Percentiles rank a stretch among this genome's conserved stretches.
Conservation (phyloP, 2,113 vertebrate species). For the Morone saxatilis region DNA sequence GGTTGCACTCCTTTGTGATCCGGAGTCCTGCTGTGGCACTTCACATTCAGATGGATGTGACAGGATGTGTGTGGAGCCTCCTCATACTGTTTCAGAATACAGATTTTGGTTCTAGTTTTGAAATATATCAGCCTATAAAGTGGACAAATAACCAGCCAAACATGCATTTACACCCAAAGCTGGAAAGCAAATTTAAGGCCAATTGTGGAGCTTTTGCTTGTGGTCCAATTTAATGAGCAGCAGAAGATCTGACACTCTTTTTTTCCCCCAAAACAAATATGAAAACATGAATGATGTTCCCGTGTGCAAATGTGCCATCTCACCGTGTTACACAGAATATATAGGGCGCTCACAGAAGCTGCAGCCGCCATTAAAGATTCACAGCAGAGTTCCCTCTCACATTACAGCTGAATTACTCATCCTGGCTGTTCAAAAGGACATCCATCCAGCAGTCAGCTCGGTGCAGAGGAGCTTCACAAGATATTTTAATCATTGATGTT, state of each 20-base stretch:
- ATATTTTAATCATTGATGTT: constrained; percentile 48
- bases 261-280: background rate
- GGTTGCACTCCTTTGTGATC: constrained; percentile 54
- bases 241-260: no score
- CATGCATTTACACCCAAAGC: background rate
- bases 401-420: constrained; percentile 69
- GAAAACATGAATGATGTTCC: constrained; percentile 18
- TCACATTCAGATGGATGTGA: constrained; percentile 15
- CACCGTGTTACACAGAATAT: constrained; percentile 2
- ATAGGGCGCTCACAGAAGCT: constrained; percentile 27
- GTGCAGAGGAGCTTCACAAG: background rate
- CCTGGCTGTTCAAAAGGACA: constrained; percentile 30
- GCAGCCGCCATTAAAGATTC: constrained; percentile 76
- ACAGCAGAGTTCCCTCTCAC: constrained; percentile 61
- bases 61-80: background rate
- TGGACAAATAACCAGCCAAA: background rate
- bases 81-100: background rate
- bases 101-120: background rate
- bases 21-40: background rate
- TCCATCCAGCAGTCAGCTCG: constrained; percentile 2
- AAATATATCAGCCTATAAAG: background rate
- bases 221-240: no score
- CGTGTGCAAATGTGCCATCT: constrained; percentile 6
- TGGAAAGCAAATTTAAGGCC: background rate
- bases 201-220: background rate